phyloP scores from a whole-genome alignment of 2,113 vertebrate species.

The Esox niger region DNA sequence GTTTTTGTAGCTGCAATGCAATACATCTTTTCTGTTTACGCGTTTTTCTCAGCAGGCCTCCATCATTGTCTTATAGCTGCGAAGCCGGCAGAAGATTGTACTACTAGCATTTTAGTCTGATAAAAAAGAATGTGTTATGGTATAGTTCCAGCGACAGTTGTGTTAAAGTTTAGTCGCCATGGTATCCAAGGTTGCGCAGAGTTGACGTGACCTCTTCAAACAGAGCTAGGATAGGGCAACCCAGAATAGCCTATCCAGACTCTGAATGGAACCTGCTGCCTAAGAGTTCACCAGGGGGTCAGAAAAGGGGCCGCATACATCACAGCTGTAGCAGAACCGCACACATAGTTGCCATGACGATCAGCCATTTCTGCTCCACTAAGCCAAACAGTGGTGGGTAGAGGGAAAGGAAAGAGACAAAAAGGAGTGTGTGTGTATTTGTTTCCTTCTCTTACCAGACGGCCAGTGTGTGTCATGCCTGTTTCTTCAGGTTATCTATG shows the following conservation, averaged over 20 bases:
- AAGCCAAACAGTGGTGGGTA: constrained; percentile 64
- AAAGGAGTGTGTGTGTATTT: constrained; percentile 39
- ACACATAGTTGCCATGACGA: constrained; percentile 67
- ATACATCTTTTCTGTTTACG: too few species aligned
- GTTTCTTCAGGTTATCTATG: constrained; percentile 53
- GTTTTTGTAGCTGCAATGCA: too few species aligned
- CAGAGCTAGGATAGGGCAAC: constrained; percentile 26
- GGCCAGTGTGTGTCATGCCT: constrained; percentile 37
- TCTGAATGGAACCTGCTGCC: constrained; percentile 42
- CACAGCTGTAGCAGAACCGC: constrained; percentile 69
- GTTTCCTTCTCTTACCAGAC: constrained; percentile 20
- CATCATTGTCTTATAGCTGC: too few species aligned
- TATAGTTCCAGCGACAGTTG: constrained; percentile 18
- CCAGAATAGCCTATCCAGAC: constrained; percentile 25
- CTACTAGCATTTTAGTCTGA: constrained; percentile 18
- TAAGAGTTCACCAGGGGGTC: constrained; percentile 68
- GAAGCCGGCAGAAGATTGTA: too few species aligned
- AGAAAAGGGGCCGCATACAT: constrained; percentile 73
- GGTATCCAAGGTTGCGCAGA: constrained; percentile 4
- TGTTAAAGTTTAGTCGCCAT: constrained; percentile 22
- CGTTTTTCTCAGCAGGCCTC: too few species aligned
- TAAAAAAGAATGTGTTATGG: constrained; percentile 24
- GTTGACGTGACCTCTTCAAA: constrained; percentile 24
- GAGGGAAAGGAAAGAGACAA: constrained; percentile 40
- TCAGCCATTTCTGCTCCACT: constrained; percentile 50